A percentile compares a stretch with the other conserved stretches of the same genome.
Evolutionary conservation across 2,113 vertebrate genomes (phyloP).

Genomic region (Peucedramus taeniatus): DNA sequence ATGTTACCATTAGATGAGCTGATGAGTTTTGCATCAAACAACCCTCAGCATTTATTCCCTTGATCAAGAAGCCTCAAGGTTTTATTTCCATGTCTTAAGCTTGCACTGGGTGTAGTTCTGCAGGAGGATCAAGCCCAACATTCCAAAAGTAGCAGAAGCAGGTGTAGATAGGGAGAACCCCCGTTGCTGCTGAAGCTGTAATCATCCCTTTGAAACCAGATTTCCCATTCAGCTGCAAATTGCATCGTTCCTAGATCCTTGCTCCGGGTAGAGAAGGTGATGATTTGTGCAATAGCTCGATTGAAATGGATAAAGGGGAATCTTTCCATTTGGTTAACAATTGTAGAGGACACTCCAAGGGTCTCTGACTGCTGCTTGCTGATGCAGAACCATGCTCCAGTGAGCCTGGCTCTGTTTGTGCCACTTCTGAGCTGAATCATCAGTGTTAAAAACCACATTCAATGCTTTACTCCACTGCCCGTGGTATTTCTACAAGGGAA

Average conservation of each 20-base stretch:
- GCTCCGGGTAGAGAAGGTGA: neutral
- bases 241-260: neutral
- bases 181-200: neutral
- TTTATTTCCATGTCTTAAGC: neutral
- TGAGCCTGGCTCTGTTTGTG: neutral
- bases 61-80: neutral
- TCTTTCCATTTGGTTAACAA: neutral
- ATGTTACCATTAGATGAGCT: rapidly evolving
- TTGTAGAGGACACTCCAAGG: neutral
- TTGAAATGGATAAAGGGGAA: neutral
- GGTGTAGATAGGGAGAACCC: neutral
- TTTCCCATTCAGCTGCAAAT: neutral
- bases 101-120: neutral
- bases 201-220: neutral
- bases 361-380: neutral
- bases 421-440: slow-evolving; percentile 56
- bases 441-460: slow-evolving; percentile 43
- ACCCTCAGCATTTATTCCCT: neutral
- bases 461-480: neutral
- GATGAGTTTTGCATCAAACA: neutral
- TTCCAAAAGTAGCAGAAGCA: neutral
- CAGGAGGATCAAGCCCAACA: neutral
- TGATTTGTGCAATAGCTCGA: neutral
- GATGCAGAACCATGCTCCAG: neutral
- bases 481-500: slow-evolving; percentile 60